phyloP scores from a whole-genome alignment of 2,888 invertebrate genomes.

The Rhagonycha fulva region DNA sequence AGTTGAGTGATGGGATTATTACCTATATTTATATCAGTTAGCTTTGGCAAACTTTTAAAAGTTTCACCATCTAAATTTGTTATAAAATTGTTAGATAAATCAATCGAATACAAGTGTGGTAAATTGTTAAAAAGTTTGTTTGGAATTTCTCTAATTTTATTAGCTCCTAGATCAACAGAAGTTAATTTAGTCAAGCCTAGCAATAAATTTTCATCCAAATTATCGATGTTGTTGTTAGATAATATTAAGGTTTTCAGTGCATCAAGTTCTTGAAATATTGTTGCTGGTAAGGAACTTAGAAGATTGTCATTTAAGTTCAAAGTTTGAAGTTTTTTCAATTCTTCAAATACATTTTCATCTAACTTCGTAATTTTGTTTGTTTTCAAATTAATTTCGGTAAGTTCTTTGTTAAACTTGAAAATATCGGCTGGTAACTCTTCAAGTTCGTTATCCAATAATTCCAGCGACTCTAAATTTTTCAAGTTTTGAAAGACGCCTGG shows the following conservation, averaged over 20 bases:
- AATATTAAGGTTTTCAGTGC: not conserved
- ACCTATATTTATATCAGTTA: not conserved
- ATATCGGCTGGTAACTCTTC: too few species aligned
- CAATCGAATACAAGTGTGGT: not conserved
- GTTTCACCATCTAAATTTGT: not conserved
- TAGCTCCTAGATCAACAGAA: not conserved
- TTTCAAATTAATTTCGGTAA: not conserved
- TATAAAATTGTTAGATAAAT: not conserved
- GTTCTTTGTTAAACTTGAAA: too few species aligned
- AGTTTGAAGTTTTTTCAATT: not conserved
- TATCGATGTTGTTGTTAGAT: not conserved
- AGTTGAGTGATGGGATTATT: not conserved
- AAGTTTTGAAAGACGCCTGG: too few species aligned
- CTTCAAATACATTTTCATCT: not conserved
- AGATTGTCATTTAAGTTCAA: not conserved
- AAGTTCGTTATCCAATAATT: too few species aligned
- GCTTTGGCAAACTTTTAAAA: not conserved
- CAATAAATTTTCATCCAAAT: not conserved
- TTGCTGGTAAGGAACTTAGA: not conserved
- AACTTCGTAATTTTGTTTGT: not conserved
- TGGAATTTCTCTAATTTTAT: not conserved
- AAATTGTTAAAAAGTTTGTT: not conserved
- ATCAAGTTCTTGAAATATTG: not conserved
- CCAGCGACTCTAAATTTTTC: too few species aligned
- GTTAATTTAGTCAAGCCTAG: not conserved